phyloP scores from a whole-genome alignment of 2,113 vertebrate species.

The Tylochromis polylepis region DNA sequence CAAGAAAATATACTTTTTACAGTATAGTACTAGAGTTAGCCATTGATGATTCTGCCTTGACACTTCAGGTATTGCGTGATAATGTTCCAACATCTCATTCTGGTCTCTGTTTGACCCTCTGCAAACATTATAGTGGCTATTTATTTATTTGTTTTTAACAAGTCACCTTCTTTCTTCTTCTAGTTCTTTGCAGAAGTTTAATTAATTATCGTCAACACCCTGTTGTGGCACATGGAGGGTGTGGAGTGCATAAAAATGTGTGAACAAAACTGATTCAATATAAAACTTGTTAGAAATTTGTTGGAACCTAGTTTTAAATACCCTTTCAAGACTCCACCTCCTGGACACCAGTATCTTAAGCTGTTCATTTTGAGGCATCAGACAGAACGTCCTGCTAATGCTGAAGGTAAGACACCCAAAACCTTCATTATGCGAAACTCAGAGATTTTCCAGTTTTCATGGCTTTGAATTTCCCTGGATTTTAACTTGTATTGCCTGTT shows the following conservation, averaged over 20 bases:
- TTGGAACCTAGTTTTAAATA: neutral
- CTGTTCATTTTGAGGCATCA: neutral
- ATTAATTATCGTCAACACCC: accelerated
- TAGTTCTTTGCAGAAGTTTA: neutral
- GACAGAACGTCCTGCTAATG: neutral
- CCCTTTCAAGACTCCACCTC: neutral
- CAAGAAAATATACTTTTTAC: neutral
- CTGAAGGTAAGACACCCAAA: neutral
- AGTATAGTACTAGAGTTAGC: accelerated
- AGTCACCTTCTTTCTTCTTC: neutral
- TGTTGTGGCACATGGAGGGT: too few relatives aligned
- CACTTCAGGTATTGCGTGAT: neutral
- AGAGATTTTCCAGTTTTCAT: neutral
- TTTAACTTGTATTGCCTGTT: neutral
- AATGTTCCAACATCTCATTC: neutral
- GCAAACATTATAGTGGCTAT: too few relatives aligned
- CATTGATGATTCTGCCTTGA: neutral
- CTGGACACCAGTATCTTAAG: neutral
- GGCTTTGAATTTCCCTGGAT: neutral
- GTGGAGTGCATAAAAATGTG: neutral
- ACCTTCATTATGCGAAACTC: neutral
- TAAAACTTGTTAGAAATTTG: neutral
- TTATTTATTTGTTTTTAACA: neutral
- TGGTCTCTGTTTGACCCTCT: neutral
- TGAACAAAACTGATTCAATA: neutral